phyloP scores from a whole-genome alignment of 2,888 invertebrate species.

The Ectemnius continuus region DNA sequence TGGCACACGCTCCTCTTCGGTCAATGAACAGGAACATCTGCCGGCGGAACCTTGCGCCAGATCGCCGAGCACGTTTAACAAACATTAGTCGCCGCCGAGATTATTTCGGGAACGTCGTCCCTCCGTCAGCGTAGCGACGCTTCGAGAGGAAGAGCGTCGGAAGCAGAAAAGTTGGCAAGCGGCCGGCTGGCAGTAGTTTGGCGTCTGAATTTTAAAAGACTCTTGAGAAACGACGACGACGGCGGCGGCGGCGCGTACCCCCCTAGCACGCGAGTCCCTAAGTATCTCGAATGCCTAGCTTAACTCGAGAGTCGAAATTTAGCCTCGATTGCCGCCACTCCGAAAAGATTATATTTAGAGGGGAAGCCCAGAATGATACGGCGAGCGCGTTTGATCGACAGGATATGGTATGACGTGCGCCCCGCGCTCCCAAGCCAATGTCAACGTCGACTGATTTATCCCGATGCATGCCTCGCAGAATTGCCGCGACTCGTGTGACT shows the following conservation, averaged over 20 bases:
- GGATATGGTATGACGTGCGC: not conserved
- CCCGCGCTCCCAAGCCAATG: not conserved
- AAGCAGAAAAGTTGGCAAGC: constrained; percentile 7
- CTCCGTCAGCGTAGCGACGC: constrained; percentile 10
- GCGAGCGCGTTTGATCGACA: not conserved
- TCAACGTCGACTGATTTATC: constrained; percentile 42
- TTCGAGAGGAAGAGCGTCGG: not conserved
- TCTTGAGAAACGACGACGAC: no score
- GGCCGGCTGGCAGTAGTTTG: constrained; percentile 8
- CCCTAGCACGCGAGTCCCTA: no score
- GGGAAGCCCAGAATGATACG: not conserved
- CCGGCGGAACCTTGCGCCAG: constrained; percentile 39
- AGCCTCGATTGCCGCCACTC: no score
- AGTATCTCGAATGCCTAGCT: no score
- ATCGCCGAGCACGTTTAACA: constrained; percentile 37
- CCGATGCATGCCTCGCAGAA: constrained; percentile 6
- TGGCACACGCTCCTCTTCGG: constrained; percentile 8
- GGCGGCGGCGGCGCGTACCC: no score
- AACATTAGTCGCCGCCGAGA: constrained; percentile 33
- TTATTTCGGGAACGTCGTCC: constrained; percentile 42
- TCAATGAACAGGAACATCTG: constrained; percentile 38
- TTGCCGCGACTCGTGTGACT: not conserved
- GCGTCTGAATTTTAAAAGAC: constrained; percentile 15
- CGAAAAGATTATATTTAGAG: not conserved
- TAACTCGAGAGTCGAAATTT: no score